phyloP scores from a whole-genome alignment of 1,140 invertebrate genomes.

The Drosophila guanche region DNA sequence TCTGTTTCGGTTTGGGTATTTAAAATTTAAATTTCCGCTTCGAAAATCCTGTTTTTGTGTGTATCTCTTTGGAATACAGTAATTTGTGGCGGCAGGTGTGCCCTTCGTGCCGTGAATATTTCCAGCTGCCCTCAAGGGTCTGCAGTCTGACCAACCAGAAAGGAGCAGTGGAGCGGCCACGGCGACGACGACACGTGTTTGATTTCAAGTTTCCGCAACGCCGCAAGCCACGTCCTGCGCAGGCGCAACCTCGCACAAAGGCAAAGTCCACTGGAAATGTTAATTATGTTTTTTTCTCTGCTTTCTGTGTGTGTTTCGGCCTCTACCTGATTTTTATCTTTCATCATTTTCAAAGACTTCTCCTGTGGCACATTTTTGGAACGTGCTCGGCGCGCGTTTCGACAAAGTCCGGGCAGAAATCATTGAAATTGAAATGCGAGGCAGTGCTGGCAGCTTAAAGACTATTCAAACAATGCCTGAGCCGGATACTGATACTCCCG shows the following conservation, averaged over 20 bases:
- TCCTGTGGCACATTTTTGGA: constrained; percentile 62
- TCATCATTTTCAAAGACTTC: constrained; percentile 62
- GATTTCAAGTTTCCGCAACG: constrained; percentile 74
- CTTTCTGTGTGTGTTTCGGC: constrained; percentile 42
- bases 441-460: constrained; percentile 32
- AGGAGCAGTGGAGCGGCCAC: constrained; percentile 41
- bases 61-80: constrained; percentile 57
- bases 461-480: constrained; percentile 57
- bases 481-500: constrained; percentile 76
- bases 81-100: constrained; percentile 74
- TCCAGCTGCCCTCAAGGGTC: constrained; percentile 52
- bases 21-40: constrained; percentile 70
- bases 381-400: constrained; percentile 75
- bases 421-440: constrained; percentile 61
- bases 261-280: constrained; percentile 52
- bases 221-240: constrained; percentile 61
- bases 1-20: constrained; percentile 36
- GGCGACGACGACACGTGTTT: constrained; percentile 70
- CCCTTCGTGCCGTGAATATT: constrained; percentile 27
- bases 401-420: constrained; percentile 23
- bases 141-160: constrained; percentile 66
- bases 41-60: constrained; percentile 70
- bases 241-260: constrained; percentile 60
- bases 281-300: constrained; percentile 63
- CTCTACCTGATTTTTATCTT: constrained; percentile 80